Percentiles rank a stretch among this genome's conserved stretches.
Conservation (phyloP, 2,797 vertebrate genomes). For the Coendou prehensilis region DNA sequence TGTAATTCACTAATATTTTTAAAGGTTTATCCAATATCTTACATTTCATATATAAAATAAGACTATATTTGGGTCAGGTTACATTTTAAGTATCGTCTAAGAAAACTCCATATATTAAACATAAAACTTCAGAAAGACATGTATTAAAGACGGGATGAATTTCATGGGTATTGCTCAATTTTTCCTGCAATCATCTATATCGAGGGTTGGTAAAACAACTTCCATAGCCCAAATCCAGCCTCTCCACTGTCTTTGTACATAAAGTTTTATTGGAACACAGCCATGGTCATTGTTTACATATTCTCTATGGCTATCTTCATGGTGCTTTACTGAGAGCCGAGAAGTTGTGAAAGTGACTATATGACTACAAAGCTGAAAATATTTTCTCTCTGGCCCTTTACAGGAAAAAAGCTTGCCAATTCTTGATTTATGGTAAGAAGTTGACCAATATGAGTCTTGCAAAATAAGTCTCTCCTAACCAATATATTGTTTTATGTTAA, state of each 20-base stretch:
- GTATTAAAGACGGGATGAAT: slow-evolving; percentile 41
- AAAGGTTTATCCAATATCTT: slow-evolving; percentile 33
- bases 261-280: not conserved
- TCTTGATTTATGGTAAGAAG: not conserved
- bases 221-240: not conserved
- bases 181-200: not conserved
- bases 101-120: slow-evolving; percentile 21
- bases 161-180: not conserved
- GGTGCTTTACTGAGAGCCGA: not conserved
- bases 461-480: not conserved
- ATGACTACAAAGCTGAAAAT: slow-evolving; percentile 14
- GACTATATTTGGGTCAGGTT: slow-evolving; percentile 59
- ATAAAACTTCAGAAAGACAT: slow-evolving; percentile 40
- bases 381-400: slow-evolving; percentile 19
- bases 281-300: not conserved
- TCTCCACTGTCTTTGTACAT: not conserved
- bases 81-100: slow-evolving; percentile 21
- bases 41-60: slow-evolving; percentile 58
- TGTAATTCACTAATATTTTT: slow-evolving; percentile 2
- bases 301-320: not conserved
- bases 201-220: not conserved
- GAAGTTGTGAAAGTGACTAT: not conserved
- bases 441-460: not conserved
- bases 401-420: not conserved
- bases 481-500: slow-evolving; percentile 35